phyloP scores from a whole-genome alignment of 2,888 invertebrate genomes.

The Mantis religiosa region DNA sequence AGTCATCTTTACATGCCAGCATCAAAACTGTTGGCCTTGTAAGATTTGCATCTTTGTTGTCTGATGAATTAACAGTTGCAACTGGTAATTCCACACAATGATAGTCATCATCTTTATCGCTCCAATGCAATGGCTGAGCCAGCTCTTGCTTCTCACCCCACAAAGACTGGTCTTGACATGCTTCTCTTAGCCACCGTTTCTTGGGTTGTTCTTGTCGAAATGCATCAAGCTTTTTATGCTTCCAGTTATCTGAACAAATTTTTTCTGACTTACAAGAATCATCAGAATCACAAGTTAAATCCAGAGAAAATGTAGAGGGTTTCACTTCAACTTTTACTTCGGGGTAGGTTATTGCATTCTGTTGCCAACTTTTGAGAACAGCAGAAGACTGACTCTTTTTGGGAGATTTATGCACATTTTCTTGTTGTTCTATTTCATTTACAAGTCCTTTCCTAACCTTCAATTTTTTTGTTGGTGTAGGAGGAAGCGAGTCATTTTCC shows the following conservation, averaged over 20 bases:
- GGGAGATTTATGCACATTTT: constrained; percentile 39
- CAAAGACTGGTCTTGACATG: constrained; percentile 43
- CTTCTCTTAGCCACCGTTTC: constrained; percentile 58
- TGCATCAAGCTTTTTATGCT: constrained; percentile 7
- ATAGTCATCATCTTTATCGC: constrained; percentile 27
- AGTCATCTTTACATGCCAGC: constrained; percentile 27
- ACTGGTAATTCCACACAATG: neutral
- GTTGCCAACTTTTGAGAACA: constrained; percentile 1
- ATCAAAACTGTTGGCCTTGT: constrained; percentile 54
- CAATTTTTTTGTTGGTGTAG: constrained; percentile 42
- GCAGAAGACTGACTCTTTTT: constrained; percentile 9
- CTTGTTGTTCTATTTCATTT: constrained; percentile 44
- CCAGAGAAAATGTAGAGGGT: neutral
- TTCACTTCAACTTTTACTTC: neutral
- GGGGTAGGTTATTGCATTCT: neutral
- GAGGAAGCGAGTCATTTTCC: constrained; percentile 39
- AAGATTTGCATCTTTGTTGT: constrained; percentile 43
- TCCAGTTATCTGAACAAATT: neutral
- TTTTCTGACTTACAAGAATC: constrained; percentile 12
- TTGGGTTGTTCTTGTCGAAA: constrained; percentile 47
- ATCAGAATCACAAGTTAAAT: neutral
- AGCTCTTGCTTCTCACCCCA: constrained; percentile 43
- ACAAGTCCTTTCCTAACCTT: constrained; percentile 48
- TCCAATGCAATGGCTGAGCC: constrained; percentile 52
- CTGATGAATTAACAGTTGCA: neutral